Base-by-base conservation (phyloP, 2,888 invertebrate genomes). In the Andrena minutula region DNA sequence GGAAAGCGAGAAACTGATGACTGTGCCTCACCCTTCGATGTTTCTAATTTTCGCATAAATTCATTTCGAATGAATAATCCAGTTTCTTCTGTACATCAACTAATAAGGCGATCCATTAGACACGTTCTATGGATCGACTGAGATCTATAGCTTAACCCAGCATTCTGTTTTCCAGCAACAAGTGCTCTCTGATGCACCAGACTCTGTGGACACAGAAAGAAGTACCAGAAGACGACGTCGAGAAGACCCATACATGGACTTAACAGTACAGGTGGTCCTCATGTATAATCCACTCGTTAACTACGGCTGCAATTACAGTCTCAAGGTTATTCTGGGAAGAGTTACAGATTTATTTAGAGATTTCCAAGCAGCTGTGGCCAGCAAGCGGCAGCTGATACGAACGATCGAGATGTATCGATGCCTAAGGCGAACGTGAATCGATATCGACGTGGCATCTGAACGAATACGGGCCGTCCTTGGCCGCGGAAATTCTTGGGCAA, bases 261-360 rank as follows among this genome's bases (percentile, higher is more conserved):
- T 8, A 1, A 51, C 26, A 0, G 69, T 49, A 78, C 78, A 79
- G 79, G 79, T 79, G 79, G 10, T 70, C 47, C 58, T 49, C 63
- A 20, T 28, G 78, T 70, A 61, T 53, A 78, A 78, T 76, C 60
- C 20, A 49, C 49, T 51, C 32, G 56, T 77, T 64, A 58, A 51
- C 51, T 51, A 65, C 26, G 32, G 53, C 56, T 28, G 69, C 72
- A 83, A 86, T 86, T 86, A 70, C 63, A 65, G 71, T 47, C 68
- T 32, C 73, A 80, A 85, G 71, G 75, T 56, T 71, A 41, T 72
- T 77, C 71, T 58, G 16, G 41, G 68, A 80, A 76, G 80, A 87
- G 77, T 73, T 75, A 81, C 75, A 76, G 85, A 82, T 84, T 87
- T 84, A 87, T 86, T 86, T 86, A 72, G 78, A 84, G 84, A 76